phyloP scores from a whole-genome alignment of 2,113 vertebrate species.

The Trematocara marginatum region DNA sequence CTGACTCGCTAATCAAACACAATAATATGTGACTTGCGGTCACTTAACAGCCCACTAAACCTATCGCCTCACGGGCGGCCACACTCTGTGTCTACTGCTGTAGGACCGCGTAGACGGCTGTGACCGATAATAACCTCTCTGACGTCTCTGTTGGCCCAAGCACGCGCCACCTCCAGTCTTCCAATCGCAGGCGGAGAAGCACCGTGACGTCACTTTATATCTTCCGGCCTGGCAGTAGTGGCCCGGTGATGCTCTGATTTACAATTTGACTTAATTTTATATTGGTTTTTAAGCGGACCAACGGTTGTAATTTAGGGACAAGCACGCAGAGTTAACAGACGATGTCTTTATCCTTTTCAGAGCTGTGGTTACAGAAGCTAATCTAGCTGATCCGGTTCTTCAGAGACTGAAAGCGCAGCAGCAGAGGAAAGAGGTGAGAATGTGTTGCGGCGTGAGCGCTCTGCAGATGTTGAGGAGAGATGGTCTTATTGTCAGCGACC shows the following conservation, averaged over 20 bases:
- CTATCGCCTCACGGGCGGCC: background rate
- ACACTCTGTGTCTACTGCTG: background rate
- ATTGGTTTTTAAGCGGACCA: background rate
- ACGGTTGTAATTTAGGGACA: background rate
- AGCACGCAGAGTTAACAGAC: accelerated
- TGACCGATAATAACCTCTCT: slow-evolving; percentile 76
- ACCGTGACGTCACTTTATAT: slow-evolving; percentile 42
- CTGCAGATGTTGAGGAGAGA: slow-evolving; percentile 55
- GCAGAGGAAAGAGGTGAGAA: slow-evolving; percentile 61
- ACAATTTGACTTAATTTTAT: background rate
- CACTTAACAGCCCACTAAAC: background rate
- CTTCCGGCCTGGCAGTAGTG: slow-evolving; percentile 64
- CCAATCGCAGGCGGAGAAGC: slow-evolving; percentile 68
- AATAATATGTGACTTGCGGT: background rate
- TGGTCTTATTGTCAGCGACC: background rate
- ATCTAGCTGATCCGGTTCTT: background rate
- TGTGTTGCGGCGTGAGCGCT: slow-evolving; percentile 32
- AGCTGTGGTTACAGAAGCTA: background rate
- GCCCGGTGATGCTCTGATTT: slow-evolving; percentile 50
- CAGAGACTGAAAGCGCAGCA: slow-evolving; percentile 9
- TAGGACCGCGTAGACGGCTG: background rate
- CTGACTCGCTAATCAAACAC: background rate
- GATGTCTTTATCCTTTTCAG: background rate
- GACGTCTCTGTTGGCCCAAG: slow-evolving; percentile 53
- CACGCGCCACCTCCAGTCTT: slow-evolving; percentile 76